Conservation (phyloP, 2,113 vertebrate genomes). For the Bubo bubo region DNA sequence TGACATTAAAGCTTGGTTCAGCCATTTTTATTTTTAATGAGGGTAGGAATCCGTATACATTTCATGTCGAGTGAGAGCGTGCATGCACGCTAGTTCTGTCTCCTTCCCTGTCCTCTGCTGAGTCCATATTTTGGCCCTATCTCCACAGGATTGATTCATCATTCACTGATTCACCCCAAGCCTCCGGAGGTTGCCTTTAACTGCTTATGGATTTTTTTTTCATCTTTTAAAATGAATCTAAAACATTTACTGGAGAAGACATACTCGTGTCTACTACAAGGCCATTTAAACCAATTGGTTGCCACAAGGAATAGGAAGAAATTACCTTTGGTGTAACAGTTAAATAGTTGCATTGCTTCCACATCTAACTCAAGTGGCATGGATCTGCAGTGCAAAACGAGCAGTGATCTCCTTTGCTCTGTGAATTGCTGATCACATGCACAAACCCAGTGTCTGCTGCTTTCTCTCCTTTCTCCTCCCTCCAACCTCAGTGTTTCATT, state of each 20-base stretch:
- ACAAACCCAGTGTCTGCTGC: background rate
- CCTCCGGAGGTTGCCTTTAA: background rate
- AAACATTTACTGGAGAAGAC: background rate
- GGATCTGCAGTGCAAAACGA: background rate
- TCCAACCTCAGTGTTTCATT: background rate
- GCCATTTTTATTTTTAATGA: background rate
- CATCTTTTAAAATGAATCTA: background rate
- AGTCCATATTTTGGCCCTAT: background rate
- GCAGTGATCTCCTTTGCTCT: background rate
- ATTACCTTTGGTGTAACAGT: background rate
- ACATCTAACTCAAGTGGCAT: rapidly evolving
- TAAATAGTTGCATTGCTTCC: background rate
- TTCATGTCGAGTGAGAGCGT: background rate
- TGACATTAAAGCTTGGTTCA: background rate
- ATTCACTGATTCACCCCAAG: background rate
- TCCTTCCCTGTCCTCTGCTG: background rate
- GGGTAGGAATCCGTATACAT: background rate
- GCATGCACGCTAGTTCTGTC: background rate
- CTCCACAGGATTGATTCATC: background rate
- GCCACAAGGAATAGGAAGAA: background rate
- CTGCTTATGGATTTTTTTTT: background rate
- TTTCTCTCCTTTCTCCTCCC: background rate
- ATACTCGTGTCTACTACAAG: background rate
- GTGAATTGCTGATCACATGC: background rate
- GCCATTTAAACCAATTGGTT: background rate